Conservation (phyloP, 1,140 invertebrate species). For the Centruroides sculpturatus region DNA sequence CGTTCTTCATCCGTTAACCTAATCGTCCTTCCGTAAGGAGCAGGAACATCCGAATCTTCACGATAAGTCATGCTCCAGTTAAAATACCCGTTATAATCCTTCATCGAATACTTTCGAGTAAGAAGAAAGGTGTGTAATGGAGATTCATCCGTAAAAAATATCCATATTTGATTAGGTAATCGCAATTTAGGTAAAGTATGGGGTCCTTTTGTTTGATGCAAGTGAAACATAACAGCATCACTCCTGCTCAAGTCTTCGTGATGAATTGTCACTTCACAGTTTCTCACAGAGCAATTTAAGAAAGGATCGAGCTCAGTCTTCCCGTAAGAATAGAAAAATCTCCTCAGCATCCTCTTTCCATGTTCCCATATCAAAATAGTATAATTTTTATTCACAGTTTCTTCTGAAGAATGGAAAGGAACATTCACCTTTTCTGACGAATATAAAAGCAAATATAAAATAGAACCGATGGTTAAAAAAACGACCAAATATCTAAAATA, state of each 20-base stretch:
- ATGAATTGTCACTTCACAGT: conserved; percentile 37
- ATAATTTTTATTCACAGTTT: conserved; percentile 4
- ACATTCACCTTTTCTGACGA: no score
- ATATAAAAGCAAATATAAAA: no score
- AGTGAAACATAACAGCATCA: conserved; percentile 41
- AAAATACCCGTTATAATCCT: conserved; percentile 37
- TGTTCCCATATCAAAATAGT: conserved; percentile 21
- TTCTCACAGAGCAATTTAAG: conserved; percentile 37
- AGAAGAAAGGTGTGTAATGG: conserved; percentile 26
- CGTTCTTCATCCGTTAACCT: background rate
- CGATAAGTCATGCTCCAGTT: conserved; percentile 66
- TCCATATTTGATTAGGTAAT: conserved; percentile 15
- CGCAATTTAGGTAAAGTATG: conserved; percentile 4
- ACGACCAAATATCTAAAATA: no score
- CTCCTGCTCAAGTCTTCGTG: conserved; percentile 26
- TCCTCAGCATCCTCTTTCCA: conserved; percentile 17
- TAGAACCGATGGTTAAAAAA: no score
- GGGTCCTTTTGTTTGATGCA: conserved; percentile 32
- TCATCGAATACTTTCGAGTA: conserved; percentile 23
- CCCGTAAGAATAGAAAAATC: conserved; percentile 19
- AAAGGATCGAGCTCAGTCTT: conserved; percentile 31
- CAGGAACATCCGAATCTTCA: conserved; percentile 47
- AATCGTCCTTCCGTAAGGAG: conserved; percentile 41
- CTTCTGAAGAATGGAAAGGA: no score
- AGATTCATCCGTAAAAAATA: conserved; percentile 20